Percentiles rank a stretch among this genome's conserved stretches.
These are phyloP conservation scores for Lycaon pictus DNA, from an alignment of 2,113 vertebrate species.

Conservation along the genomic window DNA sequence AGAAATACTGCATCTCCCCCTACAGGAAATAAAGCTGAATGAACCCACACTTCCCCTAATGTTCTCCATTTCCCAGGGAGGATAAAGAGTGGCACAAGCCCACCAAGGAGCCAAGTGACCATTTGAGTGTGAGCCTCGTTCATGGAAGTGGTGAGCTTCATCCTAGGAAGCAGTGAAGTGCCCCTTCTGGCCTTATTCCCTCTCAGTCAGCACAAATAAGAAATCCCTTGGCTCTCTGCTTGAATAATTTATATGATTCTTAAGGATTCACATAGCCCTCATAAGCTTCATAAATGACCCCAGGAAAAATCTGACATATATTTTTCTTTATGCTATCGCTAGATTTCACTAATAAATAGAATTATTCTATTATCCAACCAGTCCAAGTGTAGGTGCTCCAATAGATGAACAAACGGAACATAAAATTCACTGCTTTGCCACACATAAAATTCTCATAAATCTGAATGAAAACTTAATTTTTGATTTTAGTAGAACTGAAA, in stretches of 20 bases:
- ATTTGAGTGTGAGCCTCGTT: background rate
- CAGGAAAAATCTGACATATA: background rate
- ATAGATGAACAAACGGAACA: background rate
- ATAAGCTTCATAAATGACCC: background rate
- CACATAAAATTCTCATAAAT: background rate
- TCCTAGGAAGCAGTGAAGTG: background rate
- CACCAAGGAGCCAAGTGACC: background rate
- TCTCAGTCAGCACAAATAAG: slow-evolving; percentile 12
- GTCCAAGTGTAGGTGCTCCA: slow-evolving; percentile 17
- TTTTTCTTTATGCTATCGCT: slow-evolving; percentile 13
- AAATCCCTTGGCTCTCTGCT: background rate
- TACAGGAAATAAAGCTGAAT: slow-evolving; percentile 49
- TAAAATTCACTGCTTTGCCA: slow-evolving; percentile 31
- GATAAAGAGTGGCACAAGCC: background rate
- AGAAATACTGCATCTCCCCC: slow-evolving; percentile 58
- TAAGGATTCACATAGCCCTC: background rate
- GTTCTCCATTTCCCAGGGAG: background rate
- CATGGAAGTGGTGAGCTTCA: background rate
- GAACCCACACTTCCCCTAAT: background rate
- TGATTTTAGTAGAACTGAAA: background rate
- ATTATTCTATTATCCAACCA: slow-evolving; percentile 22
- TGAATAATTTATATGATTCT: slow-evolving; percentile 46
- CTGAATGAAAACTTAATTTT: slow-evolving; percentile 43
- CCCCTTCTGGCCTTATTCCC: background rate
- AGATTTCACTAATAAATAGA: slow-evolving; percentile 55